Evolutionary conservation across 2,797 vertebrate species (phyloP).

Genomic region (Aulostomus chinensis): DNA sequence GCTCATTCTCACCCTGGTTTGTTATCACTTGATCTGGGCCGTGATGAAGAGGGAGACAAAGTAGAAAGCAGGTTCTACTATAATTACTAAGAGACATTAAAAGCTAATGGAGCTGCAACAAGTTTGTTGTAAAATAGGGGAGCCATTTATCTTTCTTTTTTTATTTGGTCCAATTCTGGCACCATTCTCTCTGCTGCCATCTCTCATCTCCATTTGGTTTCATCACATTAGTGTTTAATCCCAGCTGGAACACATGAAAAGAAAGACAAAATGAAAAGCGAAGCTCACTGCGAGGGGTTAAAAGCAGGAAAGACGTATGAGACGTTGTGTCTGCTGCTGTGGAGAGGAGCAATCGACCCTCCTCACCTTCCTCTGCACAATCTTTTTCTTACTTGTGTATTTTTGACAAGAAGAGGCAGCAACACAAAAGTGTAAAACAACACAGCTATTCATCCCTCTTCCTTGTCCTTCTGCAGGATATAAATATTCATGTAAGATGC

Average conservation of each 20-base stretch:
- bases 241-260: conserved; percentile 24
- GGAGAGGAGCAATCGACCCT: conserved; percentile 34
- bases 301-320: conserved; percentile 25
- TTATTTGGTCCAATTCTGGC: conserved; percentile 17
- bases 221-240: conserved; percentile 37
- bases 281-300: conserved; percentile 9
- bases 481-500: conserved; percentile 64
- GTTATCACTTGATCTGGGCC: conserved; percentile 38
- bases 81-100: conserved; percentile 13
- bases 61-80: conserved; percentile 4
- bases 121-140: conserved; percentile 10
- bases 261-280: conserved; percentile 16
- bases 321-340: conserved; percentile 23
- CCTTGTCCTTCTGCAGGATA: conserved; percentile 54
- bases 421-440: conserved; percentile 21
- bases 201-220: conserved; percentile 39
- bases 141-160: conserved; percentile 12
- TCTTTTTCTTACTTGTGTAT: not conserved
- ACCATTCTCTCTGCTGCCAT: conserved; percentile 24
- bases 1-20: conserved; percentile 17
- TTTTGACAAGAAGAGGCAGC: conserved; percentile 19
- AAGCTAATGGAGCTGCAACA: conserved; percentile 12
- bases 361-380: conserved; percentile 19
- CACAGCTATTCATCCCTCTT: conserved; percentile 40
- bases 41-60: conserved; percentile 18